Evolutionary conservation across 2,797 vertebrate genomes (phyloP).

Genomic region (Anabas testudineus): DNA sequence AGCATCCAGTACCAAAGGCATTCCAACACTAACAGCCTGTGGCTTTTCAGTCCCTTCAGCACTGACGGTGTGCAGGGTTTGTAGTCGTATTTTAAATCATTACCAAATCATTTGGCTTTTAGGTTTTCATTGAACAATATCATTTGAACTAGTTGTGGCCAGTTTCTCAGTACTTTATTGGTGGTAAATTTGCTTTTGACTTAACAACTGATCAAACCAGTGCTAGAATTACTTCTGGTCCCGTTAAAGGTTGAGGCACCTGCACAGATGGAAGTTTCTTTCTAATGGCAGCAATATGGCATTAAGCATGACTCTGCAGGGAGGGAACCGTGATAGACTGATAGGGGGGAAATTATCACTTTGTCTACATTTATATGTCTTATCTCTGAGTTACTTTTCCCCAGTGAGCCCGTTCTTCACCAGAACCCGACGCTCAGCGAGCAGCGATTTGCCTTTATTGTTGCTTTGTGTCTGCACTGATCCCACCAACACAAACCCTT

Average conservation of each 20-base stretch:
- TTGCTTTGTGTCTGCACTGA: constrained; percentile 11
- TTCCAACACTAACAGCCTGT: too few species aligned
- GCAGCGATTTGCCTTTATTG: constrained; percentile 12
- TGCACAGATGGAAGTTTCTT: not conserved
- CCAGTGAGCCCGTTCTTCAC: not conserved
- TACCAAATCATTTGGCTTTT: too few species aligned
- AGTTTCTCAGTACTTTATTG: not conserved
- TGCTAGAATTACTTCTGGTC: not conserved
- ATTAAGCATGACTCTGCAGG: not conserved
- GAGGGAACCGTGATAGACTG: not conserved
- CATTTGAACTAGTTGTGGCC: too few species aligned
- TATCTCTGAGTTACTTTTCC: not conserved
- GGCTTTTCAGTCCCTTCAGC: too few species aligned
- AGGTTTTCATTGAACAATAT: too few species aligned
- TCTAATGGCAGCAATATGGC: not conserved
- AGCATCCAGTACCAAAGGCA: too few species aligned
- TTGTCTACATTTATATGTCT: not conserved
- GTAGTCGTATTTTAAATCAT: too few species aligned
- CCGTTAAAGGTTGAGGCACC: not conserved
- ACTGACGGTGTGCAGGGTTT: too few species aligned
- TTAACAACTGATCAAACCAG: not conserved
- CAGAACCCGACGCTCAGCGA: not conserved
- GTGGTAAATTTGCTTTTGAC: too few species aligned
- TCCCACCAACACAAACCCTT: constrained; percentile 41
- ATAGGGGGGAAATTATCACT: not conserved